Evolutionary conservation across 2,113 vertebrate species (phyloP), one percentile per base, ranked within the genome.

Genomic region (Spea multiplicata): DNA sequence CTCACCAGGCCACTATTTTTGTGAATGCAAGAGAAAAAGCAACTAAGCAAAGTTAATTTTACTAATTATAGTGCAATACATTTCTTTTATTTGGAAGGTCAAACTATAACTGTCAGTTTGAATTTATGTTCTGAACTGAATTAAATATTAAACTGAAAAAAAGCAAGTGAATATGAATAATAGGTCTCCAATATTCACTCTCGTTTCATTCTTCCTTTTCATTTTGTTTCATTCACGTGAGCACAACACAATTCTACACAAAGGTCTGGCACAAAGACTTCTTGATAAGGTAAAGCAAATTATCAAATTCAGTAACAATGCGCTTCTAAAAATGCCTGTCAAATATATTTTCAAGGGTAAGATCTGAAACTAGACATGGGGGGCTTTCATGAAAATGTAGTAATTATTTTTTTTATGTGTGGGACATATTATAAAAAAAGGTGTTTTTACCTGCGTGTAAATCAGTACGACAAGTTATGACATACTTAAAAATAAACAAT

Each of bases 11-110:
- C 16, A 50, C 62, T 71, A 73, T 80, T 86, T 84, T 59, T 80
- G 84, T 84, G 17, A 82, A 86, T 49, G 14, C 5, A 57, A 0
- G 0, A 17, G 44, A 80, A 83, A 30, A 88, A 84, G 44, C 65
- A 84, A 73, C 44, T 76, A 78, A 62, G 68, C 83, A 85, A 0
- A 2, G 73, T 73, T 78, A 75, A 81, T 88, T 83, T 84, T 85
- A 83, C 82, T 83, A 82, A 64, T 59, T 82, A 53, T 48, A 67
- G 52, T 80, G 85, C 78, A 81, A 59, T 66, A 82, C 80, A 78
- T 82, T 71, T 66, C 45, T 80, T 76, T 73, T 52, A 81, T 59
- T 83, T 76, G 62, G 78, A 83, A 84, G 74, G 83, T 65, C 17
- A 83, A 74, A 75, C 44, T 17, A 66, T 0, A 2, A 13, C 78